Evolutionary conservation across 2,888 invertebrate genomes (phyloP).

Genomic region (Spodoptera exigua): DNA sequence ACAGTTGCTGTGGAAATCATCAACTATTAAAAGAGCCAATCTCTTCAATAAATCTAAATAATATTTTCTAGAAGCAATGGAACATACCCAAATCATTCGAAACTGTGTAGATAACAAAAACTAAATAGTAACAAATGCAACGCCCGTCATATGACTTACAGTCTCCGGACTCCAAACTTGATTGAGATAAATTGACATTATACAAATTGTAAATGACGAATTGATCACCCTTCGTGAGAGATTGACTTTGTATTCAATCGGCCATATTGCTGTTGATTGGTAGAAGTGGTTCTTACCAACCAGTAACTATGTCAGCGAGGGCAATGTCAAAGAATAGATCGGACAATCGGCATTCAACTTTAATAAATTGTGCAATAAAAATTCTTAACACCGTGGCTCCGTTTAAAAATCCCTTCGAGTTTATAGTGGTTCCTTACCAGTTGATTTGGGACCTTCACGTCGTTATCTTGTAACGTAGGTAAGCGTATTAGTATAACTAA

Average conservation of each 20-base stretch:
- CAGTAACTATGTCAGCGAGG: conserved; percentile 48
- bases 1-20: too few species aligned
- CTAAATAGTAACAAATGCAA: conserved; percentile 50
- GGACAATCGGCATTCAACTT: conserved; percentile 34
- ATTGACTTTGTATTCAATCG: conserved; percentile 67
- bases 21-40: too few species aligned
- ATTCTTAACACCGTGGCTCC: too few species aligned
- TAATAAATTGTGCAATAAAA: conserved; percentile 16
- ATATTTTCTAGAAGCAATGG: conserved; percentile 25
- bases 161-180: conserved; percentile 53
- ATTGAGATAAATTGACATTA: conserved; percentile 87
- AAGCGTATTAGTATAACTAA: too few species aligned
- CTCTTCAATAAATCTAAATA: neutral
- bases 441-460: too few species aligned
- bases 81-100: conserved; percentile 30
- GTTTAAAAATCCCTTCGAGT: too few species aligned
- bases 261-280: conserved; percentile 74
- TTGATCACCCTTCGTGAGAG: conserved; percentile 80
- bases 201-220: conserved; percentile 87
- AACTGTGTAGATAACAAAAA: conserved; percentile 32
- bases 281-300: conserved; percentile 66
- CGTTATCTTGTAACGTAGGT: too few species aligned
- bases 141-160: conserved; percentile 48
- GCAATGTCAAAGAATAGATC: conserved; percentile 53
- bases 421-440: too few species aligned